These are phyloP conservation scores for Urocyon cinereoargenteus DNA, from an alignment of 2,797 vertebrate genomes.

Conservation along the genomic window DNA sequence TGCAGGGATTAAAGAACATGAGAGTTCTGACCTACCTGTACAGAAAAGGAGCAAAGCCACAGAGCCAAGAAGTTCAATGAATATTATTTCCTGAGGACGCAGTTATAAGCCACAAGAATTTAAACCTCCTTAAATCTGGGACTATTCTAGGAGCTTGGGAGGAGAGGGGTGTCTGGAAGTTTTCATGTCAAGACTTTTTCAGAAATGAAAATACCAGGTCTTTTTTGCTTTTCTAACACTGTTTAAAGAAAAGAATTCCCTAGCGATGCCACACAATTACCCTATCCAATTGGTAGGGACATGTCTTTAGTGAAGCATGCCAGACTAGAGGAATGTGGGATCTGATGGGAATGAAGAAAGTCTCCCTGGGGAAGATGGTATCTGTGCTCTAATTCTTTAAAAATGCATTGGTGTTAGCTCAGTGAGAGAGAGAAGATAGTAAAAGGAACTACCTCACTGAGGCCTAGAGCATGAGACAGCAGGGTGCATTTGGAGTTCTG, in stretches of 20 bases:
- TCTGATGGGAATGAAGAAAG: neutral
- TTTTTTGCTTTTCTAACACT: neutral
- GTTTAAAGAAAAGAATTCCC: neutral
- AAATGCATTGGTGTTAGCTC: neutral
- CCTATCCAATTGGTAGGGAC: too few species aligned
- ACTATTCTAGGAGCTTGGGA: neutral
- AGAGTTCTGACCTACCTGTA: slow-evolving; percentile 44
- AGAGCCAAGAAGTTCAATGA: neutral
- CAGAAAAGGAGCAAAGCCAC: neutral
- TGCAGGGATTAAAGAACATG: neutral
- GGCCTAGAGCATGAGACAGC: neutral
- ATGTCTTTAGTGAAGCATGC: neutral
- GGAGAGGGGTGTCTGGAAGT: neutral
- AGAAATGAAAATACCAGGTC: neutral
- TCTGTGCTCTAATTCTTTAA: neutral
- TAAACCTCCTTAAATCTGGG: neutral
- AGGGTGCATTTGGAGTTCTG: accelerated
- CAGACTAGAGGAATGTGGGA: neutral
- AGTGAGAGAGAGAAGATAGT: neutral
- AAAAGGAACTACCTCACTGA: too few species aligned
- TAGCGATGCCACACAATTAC: neutral
- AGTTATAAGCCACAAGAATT: neutral
- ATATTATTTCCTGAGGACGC: neutral
- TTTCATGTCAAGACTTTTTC: neutral
- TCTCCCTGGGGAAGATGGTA: neutral